Conservation (phyloP, 2,113 vertebrate genomes). For the Phrynosoma platyrhinos region DNA sequence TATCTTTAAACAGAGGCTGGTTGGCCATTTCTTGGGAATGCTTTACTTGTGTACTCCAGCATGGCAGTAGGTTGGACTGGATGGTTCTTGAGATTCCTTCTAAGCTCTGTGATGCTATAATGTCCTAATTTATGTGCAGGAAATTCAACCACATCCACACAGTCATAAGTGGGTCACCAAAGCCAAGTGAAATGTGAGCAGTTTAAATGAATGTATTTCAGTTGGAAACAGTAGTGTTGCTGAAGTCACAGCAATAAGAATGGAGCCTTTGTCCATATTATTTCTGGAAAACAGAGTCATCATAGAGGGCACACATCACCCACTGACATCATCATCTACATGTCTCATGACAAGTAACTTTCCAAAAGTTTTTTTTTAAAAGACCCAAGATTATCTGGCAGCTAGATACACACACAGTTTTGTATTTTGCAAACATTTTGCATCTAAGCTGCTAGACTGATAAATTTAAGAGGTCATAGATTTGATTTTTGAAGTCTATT, state of each 20-base stretch:
- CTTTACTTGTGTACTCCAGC: no score
- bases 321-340: neutral
- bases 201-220: neutral
- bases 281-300: neutral
- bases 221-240: neutral
- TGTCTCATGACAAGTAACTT: neutral
- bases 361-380: neutral
- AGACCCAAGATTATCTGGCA: neutral
- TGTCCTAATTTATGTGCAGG: neutral
- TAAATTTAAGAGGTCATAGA: neutral
- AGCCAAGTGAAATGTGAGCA: neutral
- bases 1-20: no score
- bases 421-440: slow-evolving; percentile 1
- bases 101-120: neutral
- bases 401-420: neutral
- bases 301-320: neutral
- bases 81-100: no score
- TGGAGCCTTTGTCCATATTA: neutral
- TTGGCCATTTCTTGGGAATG: no score
- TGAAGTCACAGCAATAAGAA: neutral
- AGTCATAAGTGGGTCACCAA: neutral
- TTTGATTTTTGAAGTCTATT: neutral
- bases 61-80: neutral
- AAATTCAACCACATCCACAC: neutral
- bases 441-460: neutral